Percentiles rank a stretch among this genome's conserved stretches.
These are phyloP conservation scores for Hydropotes inermis DNA, from an alignment of 2,113 vertebrate species.

Conservation along the genomic window DNA sequence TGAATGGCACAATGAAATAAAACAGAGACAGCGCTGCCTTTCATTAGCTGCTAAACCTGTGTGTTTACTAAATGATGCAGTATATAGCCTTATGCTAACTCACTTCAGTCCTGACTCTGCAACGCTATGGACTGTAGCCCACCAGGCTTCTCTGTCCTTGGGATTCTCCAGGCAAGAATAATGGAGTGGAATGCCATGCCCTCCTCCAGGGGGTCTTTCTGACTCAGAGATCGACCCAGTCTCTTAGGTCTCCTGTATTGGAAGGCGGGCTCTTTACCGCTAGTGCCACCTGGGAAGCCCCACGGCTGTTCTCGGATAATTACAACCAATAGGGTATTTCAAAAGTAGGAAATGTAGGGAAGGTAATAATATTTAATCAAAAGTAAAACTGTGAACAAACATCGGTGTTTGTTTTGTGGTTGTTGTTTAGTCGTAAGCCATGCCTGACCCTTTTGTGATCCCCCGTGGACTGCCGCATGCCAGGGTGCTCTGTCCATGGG, in stretches of 20 bases:
- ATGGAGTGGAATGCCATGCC: background rate
- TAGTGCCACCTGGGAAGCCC: background rate
- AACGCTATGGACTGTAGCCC: background rate
- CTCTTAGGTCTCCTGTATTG: background rate
- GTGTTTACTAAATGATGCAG: background rate
- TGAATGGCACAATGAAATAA: background rate
- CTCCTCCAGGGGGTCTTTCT: background rate
- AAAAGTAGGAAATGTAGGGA: background rate
- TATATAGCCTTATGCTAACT: background rate
- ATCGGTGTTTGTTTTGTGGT: background rate
- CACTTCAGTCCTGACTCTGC: background rate
- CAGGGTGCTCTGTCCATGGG: background rate
- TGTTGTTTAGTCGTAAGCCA: background rate
- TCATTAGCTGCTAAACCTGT: fast-evolving
- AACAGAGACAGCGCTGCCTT: background rate
- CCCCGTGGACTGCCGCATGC: background rate
- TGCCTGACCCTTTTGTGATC: background rate
- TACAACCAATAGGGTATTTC: background rate
- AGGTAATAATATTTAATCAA: background rate
- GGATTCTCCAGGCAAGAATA: background rate
- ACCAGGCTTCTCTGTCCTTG: background rate
- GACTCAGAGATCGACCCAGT: background rate
- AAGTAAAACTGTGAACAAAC: background rate
- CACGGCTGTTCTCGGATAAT: background rate
- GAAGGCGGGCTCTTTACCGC: background rate